Evolutionary conservation across 1,140 invertebrate genomes (phyloP).

Genomic region (Papilio polytes): DNA sequence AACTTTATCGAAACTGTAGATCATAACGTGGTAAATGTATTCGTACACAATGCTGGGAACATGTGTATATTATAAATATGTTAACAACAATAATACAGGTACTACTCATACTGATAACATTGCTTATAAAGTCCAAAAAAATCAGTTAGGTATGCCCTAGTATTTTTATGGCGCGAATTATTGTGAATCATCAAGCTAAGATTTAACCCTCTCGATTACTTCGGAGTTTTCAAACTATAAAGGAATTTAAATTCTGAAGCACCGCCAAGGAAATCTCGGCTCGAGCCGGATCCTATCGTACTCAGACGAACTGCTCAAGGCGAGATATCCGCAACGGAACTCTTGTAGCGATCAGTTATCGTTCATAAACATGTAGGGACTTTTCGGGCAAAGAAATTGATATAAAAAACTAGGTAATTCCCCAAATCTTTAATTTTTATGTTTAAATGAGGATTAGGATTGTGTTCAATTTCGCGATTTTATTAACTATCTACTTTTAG

Average conservation of each 20-base stretch:
- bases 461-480: neutral
- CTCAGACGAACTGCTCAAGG: neutral
- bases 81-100: too few species aligned
- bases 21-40: too few species aligned
- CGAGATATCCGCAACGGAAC: slow-evolving; percentile 21
- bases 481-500: neutral
- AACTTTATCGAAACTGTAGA: too few species aligned
- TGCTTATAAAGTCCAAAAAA: too few species aligned
- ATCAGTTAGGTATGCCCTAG: too few species aligned
- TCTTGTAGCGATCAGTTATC: slow-evolving; percentile 8
- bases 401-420: neutral
- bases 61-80: too few species aligned
- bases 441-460: neutral
- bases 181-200: neutral
- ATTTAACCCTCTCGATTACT: neutral
- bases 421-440: neutral
- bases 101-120: too few species aligned
- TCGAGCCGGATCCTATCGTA: slow-evolving; percentile 19
- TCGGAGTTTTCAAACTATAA: neutral
- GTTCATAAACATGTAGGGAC: neutral
- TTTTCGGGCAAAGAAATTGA: neutral
- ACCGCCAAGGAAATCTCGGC: slow-evolving; percentile 7
- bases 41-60: too few species aligned
- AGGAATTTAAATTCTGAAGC: neutral
- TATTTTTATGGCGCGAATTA: too few species aligned